Evolutionary conservation across 2,888 invertebrate species (phyloP).

Genomic region (Zaprionus bogoriensis): DNA sequence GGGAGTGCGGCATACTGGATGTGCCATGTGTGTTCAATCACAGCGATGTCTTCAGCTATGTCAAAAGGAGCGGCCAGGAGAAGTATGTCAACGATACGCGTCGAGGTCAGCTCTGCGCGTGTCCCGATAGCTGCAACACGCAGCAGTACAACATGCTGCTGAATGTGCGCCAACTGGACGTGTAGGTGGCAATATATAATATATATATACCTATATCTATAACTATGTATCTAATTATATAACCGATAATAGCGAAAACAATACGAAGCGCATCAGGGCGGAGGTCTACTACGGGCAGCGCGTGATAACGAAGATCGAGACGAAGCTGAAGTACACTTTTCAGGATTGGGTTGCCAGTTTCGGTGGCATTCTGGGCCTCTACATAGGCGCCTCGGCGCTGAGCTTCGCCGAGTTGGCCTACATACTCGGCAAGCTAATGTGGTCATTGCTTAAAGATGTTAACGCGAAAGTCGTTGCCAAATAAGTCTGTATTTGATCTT

Average conservation of each 20-base stretch:
- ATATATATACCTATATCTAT: too few species aligned
- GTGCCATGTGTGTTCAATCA: conserved; percentile 69
- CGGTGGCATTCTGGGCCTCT: conserved; percentile 83
- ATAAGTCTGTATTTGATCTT: background rate
- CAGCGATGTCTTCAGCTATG: conserved; percentile 63
- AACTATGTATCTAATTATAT: too few species aligned
- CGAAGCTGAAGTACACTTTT: conserved; percentile 79
- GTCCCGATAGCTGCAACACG: conserved; percentile 71
- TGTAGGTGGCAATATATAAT: conserved; percentile 43
- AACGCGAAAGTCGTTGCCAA: conserved; percentile 9
- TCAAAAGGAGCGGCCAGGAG: conserved; percentile 54
- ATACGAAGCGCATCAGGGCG: conserved; percentile 38
- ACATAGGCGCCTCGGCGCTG: conserved; percentile 82
- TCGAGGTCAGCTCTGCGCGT: conserved; percentile 71
- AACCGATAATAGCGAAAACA: conserved; percentile 7
- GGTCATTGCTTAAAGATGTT: conserved; percentile 29
- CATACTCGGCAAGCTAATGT: conserved; percentile 47
- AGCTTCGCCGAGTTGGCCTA: conserved; percentile 81
- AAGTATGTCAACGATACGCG: conserved; percentile 61
- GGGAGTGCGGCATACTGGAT: conserved; percentile 69
- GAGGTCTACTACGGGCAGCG: conserved; percentile 81
- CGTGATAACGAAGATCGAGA: conserved; percentile 81
- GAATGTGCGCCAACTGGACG: conserved; percentile 49
- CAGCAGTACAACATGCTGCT: conserved; percentile 54
- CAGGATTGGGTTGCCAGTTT: conserved; percentile 82